A percentile compares a stretch with the other conserved stretches of the same genome.
phyloP scores from a whole-genome alignment of 92 coral and sea anemone species.

The Phymanthus crucifer region DNA sequence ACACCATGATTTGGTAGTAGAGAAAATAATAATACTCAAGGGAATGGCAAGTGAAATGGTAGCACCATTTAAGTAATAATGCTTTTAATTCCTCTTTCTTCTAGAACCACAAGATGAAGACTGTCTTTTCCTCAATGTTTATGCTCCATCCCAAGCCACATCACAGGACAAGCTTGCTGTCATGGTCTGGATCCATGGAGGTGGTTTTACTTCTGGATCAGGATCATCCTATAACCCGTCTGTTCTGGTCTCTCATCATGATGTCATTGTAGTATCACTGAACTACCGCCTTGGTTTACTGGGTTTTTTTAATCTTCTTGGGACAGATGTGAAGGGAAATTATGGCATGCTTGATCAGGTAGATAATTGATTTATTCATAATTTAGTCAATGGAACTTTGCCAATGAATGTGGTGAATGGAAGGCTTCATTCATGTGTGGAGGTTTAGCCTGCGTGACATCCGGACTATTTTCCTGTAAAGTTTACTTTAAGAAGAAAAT shows the following conservation, averaged over 20 bases:
- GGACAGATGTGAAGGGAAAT: constrained; percentile 48
- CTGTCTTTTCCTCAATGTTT: constrained; percentile 59
- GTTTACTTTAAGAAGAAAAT: no score
- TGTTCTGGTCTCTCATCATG: constrained; percentile 42
- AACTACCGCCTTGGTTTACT: constrained; percentile 61
- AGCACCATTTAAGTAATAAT: no score
- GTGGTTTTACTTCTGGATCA: constrained; percentile 46
- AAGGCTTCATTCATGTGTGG: background rate
- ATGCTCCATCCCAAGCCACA: constrained; percentile 34
- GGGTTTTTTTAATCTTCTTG: constrained; percentile 63
- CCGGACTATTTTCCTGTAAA: no score
- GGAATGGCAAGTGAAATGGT: no score
- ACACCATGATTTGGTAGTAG: constrained; percentile 11
- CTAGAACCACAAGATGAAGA: constrained; percentile 48
- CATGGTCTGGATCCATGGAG: constrained; percentile 75
- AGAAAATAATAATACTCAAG: no score
- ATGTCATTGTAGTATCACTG: constrained; percentile 67
- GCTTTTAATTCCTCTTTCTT: no score
- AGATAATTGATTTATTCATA: background rate
- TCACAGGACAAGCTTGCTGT: constrained; percentile 49
- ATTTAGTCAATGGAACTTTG: background rate
- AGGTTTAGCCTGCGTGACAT: no score
- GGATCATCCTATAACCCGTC: constrained; percentile 37
- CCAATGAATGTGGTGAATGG: no score
- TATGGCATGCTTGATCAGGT: constrained; percentile 70